These are phyloP conservation scores for Albula goreensis DNA, from an alignment of 2,113 vertebrate species.

Conservation along the genomic window DNA sequence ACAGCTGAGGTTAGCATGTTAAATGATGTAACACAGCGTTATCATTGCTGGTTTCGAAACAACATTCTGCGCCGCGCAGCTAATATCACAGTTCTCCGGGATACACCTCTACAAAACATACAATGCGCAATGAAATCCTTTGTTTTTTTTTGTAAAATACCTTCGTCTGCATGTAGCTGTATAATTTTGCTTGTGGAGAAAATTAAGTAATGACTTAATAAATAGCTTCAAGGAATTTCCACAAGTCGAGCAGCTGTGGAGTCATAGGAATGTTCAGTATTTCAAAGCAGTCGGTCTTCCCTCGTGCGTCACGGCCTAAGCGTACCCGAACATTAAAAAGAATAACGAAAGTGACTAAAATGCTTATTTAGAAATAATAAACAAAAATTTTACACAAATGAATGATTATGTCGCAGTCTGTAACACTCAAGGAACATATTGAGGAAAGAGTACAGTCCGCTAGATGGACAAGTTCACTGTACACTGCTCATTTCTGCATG, in stretches of 20 bases:
- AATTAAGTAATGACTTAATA: neutral
- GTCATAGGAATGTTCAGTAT: neutral
- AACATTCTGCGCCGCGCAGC: neutral
- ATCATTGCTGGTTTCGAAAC: neutral
- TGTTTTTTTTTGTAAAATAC: neutral
- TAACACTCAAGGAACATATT: neutral
- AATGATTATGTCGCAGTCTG: neutral
- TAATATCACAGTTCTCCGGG: neutral
- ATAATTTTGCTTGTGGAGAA: slow-evolving; percentile 1
- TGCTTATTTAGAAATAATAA: neutral
- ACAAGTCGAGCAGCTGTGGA: neutral
- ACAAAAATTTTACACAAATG: neutral
- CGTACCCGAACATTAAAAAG: neutral
- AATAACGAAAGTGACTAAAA: neutral
- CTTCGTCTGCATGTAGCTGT: neutral
- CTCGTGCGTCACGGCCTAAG: neutral
- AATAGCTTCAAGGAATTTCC: neutral
- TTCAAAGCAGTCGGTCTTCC: neutral
- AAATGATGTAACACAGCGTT: neutral
- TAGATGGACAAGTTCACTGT: neutral
- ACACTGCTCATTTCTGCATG: neutral
- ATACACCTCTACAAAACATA: neutral
- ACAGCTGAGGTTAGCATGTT: neutral
- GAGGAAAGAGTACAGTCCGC: neutral
- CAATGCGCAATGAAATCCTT: neutral